Conservation (phyloP, 1,140 invertebrate genomes). For the Acromyrmex charruanus region DNA sequence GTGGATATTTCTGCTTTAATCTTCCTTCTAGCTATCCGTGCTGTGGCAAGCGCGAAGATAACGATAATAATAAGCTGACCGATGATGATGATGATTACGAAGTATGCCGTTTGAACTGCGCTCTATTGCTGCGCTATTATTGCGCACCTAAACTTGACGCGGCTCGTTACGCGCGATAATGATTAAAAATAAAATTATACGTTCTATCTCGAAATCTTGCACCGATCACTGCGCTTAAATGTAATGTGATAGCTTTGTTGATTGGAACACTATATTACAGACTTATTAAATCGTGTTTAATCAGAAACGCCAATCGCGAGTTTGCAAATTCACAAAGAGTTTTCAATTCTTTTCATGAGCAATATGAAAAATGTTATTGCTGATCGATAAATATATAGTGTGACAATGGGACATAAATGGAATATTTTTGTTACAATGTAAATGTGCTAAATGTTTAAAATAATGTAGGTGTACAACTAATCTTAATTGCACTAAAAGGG, state of each 20-base stretch:
- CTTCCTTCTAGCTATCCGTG: conserved; percentile 8
- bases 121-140: conserved; percentile 49
- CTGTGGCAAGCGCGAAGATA: conserved; percentile 34
- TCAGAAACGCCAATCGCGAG: neutral
- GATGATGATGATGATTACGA: conserved; percentile 54
- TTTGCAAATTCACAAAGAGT: neutral
- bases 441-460: neutral
- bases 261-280: conserved; percentile 7
- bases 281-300: conserved; percentile 33
- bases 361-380: neutral
- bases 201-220: conserved; percentile 36
- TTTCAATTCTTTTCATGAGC: neutral
- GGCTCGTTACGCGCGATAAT: conserved; percentile 55
- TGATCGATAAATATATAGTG: neutral
- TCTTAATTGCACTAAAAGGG: neutral
- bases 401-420: neutral
- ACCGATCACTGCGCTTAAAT: conserved; percentile 37
- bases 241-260: conserved; percentile 36
- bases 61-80: conserved; percentile 55
- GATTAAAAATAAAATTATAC: conserved; percentile 60
- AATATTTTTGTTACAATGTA: neutral
- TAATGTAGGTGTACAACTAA: neutral
- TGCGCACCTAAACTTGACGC: conserved; percentile 56
- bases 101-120: conserved; percentile 32
- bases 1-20: conserved; percentile 47